Conservation (phyloP, 2,888 invertebrate species). For the Philaethria dido region DNA sequence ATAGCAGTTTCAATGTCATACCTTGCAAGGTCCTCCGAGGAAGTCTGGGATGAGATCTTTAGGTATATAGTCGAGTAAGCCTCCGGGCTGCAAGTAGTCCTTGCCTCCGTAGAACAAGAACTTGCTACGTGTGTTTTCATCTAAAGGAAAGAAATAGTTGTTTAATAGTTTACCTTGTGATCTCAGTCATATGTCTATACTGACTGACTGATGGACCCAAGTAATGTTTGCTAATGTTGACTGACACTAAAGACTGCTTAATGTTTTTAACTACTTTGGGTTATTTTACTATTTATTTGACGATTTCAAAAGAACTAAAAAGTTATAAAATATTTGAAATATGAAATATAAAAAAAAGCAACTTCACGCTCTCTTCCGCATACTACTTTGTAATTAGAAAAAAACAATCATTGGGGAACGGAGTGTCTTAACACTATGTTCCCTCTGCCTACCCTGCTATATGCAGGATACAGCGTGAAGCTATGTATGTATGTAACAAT, state of each 20-base stretch:
- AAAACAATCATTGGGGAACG: too few species aligned
- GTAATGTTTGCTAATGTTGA: not conserved
- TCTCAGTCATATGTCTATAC: not conserved
- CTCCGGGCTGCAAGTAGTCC: constrained; percentile 91
- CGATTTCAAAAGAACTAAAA: too few species aligned
- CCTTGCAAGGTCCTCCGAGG: constrained; percentile 95
- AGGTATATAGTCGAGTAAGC: constrained; percentile 93
- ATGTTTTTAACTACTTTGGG: not conserved
- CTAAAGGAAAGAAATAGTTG: constrained; percentile 67
- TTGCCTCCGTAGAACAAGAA: constrained; percentile 96
- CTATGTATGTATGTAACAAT: too few species aligned
- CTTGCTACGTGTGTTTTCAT: constrained; percentile 96
- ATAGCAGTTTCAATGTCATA: constrained; percentile 54
- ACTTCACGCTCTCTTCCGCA: too few species aligned
- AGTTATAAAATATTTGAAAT: too few species aligned
- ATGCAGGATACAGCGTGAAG: too few species aligned
- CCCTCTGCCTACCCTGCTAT: too few species aligned
- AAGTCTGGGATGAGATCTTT: constrained; percentile 95
- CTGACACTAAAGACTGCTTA: not conserved
- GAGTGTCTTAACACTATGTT: too few species aligned
- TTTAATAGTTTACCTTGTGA: not conserved
- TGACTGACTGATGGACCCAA: not conserved
- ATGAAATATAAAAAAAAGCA: too few species aligned
- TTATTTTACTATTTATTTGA: too few species aligned
- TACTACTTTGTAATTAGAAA: too few species aligned